A percentile compares a stretch with the other conserved stretches of the same genome.
These are phyloP conservation scores for Hedychridium roseum DNA, from an alignment of 2,888 invertebrate species.

Conservation along the genomic window DNA sequence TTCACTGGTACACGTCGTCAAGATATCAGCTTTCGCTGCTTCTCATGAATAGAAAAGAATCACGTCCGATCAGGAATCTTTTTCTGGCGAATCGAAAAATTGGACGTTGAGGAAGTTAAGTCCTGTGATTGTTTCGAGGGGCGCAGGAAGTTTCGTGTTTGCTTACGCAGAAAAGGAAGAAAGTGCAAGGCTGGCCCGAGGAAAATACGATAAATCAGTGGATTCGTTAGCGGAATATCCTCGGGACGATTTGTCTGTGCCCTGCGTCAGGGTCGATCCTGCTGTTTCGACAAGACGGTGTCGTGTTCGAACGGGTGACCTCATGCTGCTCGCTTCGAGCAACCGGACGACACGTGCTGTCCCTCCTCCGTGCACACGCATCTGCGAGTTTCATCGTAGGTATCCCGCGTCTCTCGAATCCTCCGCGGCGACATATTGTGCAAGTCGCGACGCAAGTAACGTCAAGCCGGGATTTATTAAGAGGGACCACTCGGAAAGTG, in stretches of 20 bases:
- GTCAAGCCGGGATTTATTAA: too few relatives aligned
- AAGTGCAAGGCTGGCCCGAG: conserved; percentile 5
- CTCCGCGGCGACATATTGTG: conserved; percentile 46
- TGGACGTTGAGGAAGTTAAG: too few relatives aligned
- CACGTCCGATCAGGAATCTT: too few relatives aligned
- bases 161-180: conserved; percentile 6
- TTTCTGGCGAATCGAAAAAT: too few relatives aligned
- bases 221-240: conserved; percentile 49
- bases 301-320: conserved; percentile 48
- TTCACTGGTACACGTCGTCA: too few relatives aligned
- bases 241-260: conserved; percentile 35
- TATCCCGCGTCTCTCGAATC: too few relatives aligned
- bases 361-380: conserved; percentile 24
- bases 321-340: conserved; percentile 36
- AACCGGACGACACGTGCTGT: conserved; percentile 37
- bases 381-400: conserved; percentile 49
- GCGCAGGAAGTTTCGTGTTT: too few relatives aligned
- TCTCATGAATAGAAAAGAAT: too few relatives aligned
- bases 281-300: conserved; percentile 50
- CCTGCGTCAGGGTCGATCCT: conserved; percentile 37
- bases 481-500: too few relatives aligned
- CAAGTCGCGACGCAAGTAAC: conserved; percentile 21
- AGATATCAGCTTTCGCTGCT: too few relatives aligned
- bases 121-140: too few relatives aligned
- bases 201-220: conserved; percentile 48